These are phyloP conservation scores for Tringa solitaria DNA, from an alignment of 2,113 vertebrate genomes.

Conservation along the genomic window DNA sequence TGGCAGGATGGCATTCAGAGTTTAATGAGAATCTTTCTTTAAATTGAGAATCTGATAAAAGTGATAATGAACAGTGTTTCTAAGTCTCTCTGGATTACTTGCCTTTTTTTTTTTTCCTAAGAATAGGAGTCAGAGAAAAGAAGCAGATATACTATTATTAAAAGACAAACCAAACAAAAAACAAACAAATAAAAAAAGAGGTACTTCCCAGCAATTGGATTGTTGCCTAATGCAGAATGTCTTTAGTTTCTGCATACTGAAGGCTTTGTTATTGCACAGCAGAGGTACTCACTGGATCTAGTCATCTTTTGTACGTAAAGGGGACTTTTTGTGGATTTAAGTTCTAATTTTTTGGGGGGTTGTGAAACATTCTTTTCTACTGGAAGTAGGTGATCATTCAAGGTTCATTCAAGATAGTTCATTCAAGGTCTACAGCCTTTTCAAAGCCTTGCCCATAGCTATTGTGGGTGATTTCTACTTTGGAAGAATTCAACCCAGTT, in stretches of 20 bases:
- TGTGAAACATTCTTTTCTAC: conserved; percentile 62
- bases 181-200: conserved; percentile 27
- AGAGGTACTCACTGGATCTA: conserved; percentile 41
- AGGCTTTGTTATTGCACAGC: conserved; percentile 60
- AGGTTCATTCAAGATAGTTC: too few relatives aligned
- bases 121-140: conserved; percentile 52
- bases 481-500: neutral
- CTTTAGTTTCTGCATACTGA: conserved; percentile 70
- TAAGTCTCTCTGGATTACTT: conserved; percentile 33
- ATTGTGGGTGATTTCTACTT: conserved; percentile 19
- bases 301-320: conserved; percentile 66
- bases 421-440: conserved; percentile 56
- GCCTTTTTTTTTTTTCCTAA: neutral
- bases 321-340: conserved; percentile 69
- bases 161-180: neutral
- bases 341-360: conserved; percentile 55
- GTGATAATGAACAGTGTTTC: neutral
- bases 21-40: too few relatives aligned
- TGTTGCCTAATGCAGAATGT: conserved; percentile 55
- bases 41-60: neutral
- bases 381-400: conserved; percentile 55
- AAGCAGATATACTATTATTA: conserved; percentile 54
- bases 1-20: neutral
- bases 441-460: neutral
- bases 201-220: conserved; percentile 32